A percentile compares a stretch with the other conserved stretches of the same genome.
Conservation (phyloP, 2,113 vertebrate species). For the Thinocorus orbignyianus region DNA sequence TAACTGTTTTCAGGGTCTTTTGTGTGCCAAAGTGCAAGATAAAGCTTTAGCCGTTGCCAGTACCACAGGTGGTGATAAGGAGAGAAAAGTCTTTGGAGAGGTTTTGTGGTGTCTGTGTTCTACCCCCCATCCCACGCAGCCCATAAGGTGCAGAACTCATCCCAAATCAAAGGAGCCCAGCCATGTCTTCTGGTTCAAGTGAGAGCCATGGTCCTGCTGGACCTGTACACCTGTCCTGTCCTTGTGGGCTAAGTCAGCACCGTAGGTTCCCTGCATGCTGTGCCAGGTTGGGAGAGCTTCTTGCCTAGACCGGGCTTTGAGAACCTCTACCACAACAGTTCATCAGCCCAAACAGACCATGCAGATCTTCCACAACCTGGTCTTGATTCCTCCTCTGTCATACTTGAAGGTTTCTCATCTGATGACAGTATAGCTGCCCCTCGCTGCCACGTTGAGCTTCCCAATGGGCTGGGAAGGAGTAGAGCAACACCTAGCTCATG, state of each 20-base stretch:
- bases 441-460: background rate
- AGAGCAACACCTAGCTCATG: background rate
- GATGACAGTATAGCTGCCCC: background rate
- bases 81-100: background rate
- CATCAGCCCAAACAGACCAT: background rate
- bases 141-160: background rate
- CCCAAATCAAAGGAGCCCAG: background rate
- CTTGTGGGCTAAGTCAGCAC: background rate
- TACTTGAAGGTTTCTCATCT: fast-evolving
- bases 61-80: background rate
- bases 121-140: fast-evolving
- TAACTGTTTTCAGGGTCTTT: background rate
- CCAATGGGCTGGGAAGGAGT: background rate
- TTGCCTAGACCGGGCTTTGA: background rate
- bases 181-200: background rate
- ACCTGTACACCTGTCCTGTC: background rate
- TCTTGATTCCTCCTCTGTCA: background rate
- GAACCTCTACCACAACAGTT: background rate
- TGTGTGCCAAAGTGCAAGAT: background rate
- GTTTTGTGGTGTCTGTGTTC: background rate
- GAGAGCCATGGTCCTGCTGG: background rate
- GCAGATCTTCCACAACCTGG: background rate
- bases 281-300: background rate
- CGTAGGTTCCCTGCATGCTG: fast-evolving
- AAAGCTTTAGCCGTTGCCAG: background rate